Evolutionary conservation across 2,888 invertebrate species (phyloP), one percentile per base, ranked within the genome.

Genomic region (Apodemia duryi): DNA sequence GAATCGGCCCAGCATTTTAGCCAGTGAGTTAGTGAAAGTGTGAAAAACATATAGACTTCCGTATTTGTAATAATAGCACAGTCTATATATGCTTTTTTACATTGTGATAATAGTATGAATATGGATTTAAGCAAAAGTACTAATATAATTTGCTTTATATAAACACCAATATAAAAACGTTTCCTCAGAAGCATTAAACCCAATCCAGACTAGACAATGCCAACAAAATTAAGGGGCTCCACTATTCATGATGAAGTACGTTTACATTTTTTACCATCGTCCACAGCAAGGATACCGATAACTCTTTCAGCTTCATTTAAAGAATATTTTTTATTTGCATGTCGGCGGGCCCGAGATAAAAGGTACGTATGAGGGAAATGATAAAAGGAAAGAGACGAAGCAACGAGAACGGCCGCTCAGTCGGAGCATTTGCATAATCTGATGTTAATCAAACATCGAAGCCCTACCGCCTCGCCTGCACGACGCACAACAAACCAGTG

Each of bases 401-500:
- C 84, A 85, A 87, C 79, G 81, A 87, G 88, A 86, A 88, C 88
- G 86, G 84, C 85, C 86, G 88, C 87, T 86, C 84, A 82, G 80
- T 84, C 84, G 86, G 76, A 78, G 84, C 84, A 91, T 91, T 91
- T 90, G 89, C 90, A 91, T 91, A 91, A 89, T 90, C 91, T 88
- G 91, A 91, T 91, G 88, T 84, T 90, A 91, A 90, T 91, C 91
- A 90, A 88, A 88, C 83, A 83, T 80, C 78, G 81, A 77, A 78
- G 81, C 78, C 78, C 79, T 75, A 78, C 81, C 79, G 77, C 75
- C 71, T 73, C 71, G 72, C 68, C 70, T 67, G 70, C 49, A 72
- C 70, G 68, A 63, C 71, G 38, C 72, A 73, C 71, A 52, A 52
- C 52, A 52, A 28, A 52, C 52, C 52, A 52, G 52, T 52, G 52